phyloP scores from a whole-genome alignment of 2,113 vertebrate species.

The Microtus pennsylvanicus region DNA sequence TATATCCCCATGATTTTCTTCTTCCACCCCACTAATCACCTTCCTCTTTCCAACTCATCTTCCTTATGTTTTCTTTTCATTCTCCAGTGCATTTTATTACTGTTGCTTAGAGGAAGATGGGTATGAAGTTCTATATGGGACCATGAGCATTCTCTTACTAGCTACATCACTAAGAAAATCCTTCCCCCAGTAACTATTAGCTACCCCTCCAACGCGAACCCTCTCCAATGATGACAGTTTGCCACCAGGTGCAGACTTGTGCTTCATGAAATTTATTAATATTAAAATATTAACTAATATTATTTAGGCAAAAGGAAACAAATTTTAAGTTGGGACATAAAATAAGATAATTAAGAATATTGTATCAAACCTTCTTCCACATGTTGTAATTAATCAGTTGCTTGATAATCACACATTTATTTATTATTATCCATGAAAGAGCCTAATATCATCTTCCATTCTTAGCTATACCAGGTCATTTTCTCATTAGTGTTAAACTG shows the following conservation, averaged over 20 bases:
- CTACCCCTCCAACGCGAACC: neutral
- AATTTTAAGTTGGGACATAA: neutral
- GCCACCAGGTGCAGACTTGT: neutral
- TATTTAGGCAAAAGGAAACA: neutral
- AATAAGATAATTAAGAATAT: neutral
- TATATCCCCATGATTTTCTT: neutral
- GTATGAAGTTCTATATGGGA: neutral
- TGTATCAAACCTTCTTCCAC: neutral
- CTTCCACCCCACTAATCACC: neutral
- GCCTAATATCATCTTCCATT: neutral
- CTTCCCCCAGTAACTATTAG: neutral
- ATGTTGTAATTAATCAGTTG: neutral
- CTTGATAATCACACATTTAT: neutral
- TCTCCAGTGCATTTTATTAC: neutral
- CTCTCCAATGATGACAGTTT: neutral
- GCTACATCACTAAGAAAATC: neutral
- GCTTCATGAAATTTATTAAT: neutral
- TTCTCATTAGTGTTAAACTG: neutral
- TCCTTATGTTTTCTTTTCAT: neutral
- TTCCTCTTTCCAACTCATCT: neutral
- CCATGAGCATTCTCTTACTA: neutral
- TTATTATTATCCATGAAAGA: neutral
- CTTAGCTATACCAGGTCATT: neutral
- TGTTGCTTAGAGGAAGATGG: neutral
- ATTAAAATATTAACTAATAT: neutral